These are phyloP conservation scores for Heliconius ismenius DNA, from an alignment of 2,888 invertebrate genomes.

Conservation along the genomic window DNA sequence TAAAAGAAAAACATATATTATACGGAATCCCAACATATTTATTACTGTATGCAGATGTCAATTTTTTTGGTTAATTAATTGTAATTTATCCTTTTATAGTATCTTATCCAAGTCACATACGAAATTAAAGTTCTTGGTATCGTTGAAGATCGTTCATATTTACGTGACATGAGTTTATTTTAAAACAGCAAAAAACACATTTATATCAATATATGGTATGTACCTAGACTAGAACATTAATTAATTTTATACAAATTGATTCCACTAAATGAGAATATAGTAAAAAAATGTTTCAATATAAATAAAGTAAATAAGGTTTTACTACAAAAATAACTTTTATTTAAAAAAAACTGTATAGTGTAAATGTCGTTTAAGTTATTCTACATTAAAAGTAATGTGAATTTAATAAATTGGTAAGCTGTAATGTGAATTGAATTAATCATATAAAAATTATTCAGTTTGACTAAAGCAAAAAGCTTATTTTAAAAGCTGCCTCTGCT, in stretches of 20 bases:
- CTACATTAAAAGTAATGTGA: no score
- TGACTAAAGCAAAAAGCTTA: no score
- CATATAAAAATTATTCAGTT: no score
- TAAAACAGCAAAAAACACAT: constrained; percentile 2
- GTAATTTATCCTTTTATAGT: neutral
- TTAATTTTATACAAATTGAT: neutral
- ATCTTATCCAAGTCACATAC: constrained; percentile 14
- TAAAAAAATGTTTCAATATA: neutral
- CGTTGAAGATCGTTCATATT: constrained; percentile 11
- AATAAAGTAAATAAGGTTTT: neutral
- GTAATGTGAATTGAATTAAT: no score
- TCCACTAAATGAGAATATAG: neutral
- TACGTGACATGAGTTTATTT: constrained; percentile 26
- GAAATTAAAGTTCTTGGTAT: constrained; percentile 21
- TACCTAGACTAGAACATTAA: neutral
- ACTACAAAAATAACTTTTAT: no score
- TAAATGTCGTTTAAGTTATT: no score
- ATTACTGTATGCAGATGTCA: neutral
- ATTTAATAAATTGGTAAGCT: no score
- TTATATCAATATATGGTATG: neutral
- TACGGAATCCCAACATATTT: neutral
- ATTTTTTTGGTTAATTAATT: constrained; percentile 7
- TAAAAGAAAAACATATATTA: neutral
- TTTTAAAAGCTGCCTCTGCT: no score
- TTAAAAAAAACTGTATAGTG: no score